Percentiles rank a stretch among this genome's conserved stretches.
Conservation (phyloP, 2,113 vertebrate species). For the Poeciliopsis occidentalis region DNA sequence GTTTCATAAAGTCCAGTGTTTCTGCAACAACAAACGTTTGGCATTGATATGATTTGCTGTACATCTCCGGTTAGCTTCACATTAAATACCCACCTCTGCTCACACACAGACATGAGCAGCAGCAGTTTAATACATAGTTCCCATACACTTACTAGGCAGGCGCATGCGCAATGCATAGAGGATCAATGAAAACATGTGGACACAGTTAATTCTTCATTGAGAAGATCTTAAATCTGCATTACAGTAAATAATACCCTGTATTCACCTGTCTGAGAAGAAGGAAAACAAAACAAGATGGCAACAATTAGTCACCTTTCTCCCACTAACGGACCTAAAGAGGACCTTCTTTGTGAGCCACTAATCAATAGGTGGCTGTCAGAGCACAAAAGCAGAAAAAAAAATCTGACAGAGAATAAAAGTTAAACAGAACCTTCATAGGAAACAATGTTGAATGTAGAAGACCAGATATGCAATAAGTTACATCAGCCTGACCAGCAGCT, state of each 20-base stretch:
- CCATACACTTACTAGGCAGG: no score
- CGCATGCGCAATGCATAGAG: no score
- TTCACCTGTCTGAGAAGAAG: slow-evolving; percentile 2
- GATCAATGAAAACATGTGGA: no score
- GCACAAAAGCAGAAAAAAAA: not conserved
- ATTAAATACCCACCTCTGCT: not conserved
- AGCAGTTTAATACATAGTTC: not conserved
- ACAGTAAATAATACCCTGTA: slow-evolving; percentile 54
- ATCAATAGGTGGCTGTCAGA: not conserved
- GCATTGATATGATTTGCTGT: not conserved
- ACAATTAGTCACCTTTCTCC: not conserved
- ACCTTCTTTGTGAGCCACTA: not conserved
- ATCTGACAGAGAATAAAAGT: not conserved
- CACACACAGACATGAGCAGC: not conserved
- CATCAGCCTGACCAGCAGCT: slow-evolving; percentile 64
- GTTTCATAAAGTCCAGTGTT: not conserved
- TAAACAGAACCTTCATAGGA: slow-evolving; percentile 15
- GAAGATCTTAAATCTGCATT: not conserved
- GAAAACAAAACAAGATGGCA: not conserved
- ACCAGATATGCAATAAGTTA: slow-evolving; percentile 1
- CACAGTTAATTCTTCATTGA: no score
- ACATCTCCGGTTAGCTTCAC: not conserved
- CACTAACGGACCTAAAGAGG: not conserved
- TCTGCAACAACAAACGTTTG: not conserved
- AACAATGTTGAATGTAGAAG: slow-evolving; percentile 17